phyloP scores from a whole-genome alignment of 2,888 invertebrate genomes.

The Carcina quercana region DNA sequence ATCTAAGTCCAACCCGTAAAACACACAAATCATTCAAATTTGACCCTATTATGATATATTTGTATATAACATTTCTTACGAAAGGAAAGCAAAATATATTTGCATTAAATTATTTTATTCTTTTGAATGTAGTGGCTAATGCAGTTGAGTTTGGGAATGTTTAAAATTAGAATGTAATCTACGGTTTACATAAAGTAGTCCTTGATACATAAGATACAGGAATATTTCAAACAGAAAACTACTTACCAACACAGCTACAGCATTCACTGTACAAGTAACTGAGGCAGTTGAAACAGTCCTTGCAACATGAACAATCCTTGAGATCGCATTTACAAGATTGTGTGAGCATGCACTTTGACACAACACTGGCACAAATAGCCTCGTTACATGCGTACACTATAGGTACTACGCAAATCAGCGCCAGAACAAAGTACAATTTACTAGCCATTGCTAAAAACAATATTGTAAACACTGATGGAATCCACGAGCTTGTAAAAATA shows the following conservation, averaged over 20 bases:
- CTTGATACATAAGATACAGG: no score
- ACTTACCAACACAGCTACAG: constrained; percentile 98
- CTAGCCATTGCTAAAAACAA: constrained; percentile 43
- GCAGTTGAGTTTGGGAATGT: no score
- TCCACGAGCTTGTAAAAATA: constrained; percentile 19
- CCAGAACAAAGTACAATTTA: constrained; percentile 43
- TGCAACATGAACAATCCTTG: constrained; percentile 94
- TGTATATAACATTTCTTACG: neutral
- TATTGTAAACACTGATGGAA: constrained; percentile 29
- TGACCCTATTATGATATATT: neutral
- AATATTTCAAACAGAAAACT: no score
- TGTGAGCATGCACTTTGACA: constrained; percentile 96
- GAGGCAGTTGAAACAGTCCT: constrained; percentile 93
- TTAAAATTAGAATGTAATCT: no score
- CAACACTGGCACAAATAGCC: constrained; percentile 95
- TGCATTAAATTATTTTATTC: no score
- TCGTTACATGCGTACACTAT: constrained; percentile 85
- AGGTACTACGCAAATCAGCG: constrained; percentile 47
- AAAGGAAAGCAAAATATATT: no score
- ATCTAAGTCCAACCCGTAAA: no score
- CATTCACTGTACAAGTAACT: constrained; percentile 93
- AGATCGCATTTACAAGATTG: constrained; percentile 97
- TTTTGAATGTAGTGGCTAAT: no score
- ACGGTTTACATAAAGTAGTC: no score
- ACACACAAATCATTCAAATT: no score